A percentile compares a stretch with the other conserved stretches of the same genome.
Evolutionary conservation across 2,888 invertebrate species (phyloP).

Genomic region (Oscheius sp.): DNA sequence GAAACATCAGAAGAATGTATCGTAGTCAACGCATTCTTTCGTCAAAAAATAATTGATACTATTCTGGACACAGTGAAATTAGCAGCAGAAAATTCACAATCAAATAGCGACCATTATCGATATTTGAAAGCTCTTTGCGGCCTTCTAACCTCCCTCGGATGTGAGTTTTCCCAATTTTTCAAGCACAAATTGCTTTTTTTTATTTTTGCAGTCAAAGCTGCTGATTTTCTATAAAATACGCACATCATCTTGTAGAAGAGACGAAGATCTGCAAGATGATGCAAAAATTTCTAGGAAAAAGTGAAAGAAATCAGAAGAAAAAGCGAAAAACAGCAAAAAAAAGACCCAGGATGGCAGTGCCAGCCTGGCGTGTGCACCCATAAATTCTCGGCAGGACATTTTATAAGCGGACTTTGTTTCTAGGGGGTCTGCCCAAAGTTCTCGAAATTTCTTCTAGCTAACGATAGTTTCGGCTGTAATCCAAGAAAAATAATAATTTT

Average conservation of each 20-base stretch:
- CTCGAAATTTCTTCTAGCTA: too few relatives aligned
- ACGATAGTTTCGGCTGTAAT: too few relatives aligned
- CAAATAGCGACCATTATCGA: constrained; percentile 57
- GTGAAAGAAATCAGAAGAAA: too few relatives aligned
- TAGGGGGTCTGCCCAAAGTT: too few relatives aligned
- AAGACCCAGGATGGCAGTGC: too few relatives aligned
- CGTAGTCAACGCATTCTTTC: constrained; percentile 59
- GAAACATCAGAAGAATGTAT: constrained; percentile 52
- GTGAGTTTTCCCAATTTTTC: constrained; percentile 5
- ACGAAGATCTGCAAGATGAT: too few relatives aligned
- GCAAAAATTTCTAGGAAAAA: too few relatives aligned
- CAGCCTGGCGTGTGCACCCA: too few relatives aligned
- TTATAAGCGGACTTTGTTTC: too few relatives aligned
- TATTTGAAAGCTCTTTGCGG: constrained; percentile 64
- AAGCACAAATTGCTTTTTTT: not conserved
- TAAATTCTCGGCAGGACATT: too few relatives aligned
- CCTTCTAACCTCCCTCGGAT: constrained; percentile 59
- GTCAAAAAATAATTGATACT: constrained; percentile 52
- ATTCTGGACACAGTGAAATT: constrained; percentile 58
- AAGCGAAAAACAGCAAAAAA: too few relatives aligned
- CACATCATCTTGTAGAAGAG: not conserved
- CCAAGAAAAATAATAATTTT: not conserved
- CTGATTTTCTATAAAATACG: not conserved
- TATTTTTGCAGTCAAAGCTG: too few relatives aligned
- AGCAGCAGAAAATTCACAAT: constrained; percentile 54